A percentile compares a stretch with the other conserved stretches of the same genome.
phyloP scores from a whole-genome alignment of 2,797 vertebrate species.

The Lepus townsendii region DNA sequence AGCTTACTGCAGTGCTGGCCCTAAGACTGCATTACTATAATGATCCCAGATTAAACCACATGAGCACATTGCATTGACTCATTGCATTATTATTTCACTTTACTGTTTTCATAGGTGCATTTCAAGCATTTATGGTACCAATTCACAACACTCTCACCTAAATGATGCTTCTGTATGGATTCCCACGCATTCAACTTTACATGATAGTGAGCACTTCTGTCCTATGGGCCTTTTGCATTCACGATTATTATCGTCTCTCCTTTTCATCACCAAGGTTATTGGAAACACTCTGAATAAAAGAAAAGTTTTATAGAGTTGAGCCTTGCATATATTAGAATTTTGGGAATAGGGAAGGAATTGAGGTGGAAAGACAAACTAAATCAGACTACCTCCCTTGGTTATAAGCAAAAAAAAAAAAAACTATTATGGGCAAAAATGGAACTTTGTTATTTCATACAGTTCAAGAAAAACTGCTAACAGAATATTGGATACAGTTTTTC shows the following conservation, averaged over 20 bases:
- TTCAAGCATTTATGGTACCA: background rate
- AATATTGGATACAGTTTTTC: background rate
- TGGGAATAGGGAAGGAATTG: background rate
- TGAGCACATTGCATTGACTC: too few relatives aligned
- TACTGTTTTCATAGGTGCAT: background rate
- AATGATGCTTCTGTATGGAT: accelerated
- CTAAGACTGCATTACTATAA: background rate
- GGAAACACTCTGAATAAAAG: background rate
- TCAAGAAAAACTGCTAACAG: background rate
- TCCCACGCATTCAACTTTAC: accelerated
- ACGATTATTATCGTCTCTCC: background rate
- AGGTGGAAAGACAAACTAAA: background rate
- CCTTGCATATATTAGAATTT: background rate
- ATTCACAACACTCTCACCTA: background rate
- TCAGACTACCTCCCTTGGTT: background rate
- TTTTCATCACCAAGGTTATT: background rate
- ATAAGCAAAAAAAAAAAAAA: background rate
- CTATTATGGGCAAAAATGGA: background rate
- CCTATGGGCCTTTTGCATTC: background rate
- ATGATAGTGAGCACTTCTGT: background rate
- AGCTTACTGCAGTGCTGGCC: too few relatives aligned
- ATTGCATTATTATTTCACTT: background rate
- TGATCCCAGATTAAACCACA: background rate
- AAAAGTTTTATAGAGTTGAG: background rate
- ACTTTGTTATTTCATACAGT: background rate